phyloP scores from a whole-genome alignment of 1,140 invertebrate species.

The Cotesia vestalis region DNA sequence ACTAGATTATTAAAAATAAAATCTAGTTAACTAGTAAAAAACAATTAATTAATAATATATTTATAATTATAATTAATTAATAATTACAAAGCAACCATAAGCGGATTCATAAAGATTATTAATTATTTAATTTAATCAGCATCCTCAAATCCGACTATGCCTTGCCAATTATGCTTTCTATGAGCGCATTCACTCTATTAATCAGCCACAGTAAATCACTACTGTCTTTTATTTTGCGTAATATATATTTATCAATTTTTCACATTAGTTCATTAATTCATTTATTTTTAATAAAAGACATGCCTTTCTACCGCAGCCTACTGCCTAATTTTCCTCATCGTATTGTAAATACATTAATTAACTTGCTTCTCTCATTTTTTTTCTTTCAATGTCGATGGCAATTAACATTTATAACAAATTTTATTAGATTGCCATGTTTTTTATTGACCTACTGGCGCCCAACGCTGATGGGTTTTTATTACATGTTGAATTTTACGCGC shows the following conservation, averaged over 20 bases:
- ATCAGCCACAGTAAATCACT: conserved; percentile 59
- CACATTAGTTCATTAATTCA: conserved; percentile 29
- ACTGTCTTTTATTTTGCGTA: conserved; percentile 55
- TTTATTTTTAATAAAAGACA: conserved; percentile 59
- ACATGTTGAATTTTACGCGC: too few species aligned
- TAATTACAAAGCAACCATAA: neutral
- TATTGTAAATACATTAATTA: conserved; percentile 50
- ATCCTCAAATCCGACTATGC: conserved; percentile 29
- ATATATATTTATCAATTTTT: conserved; percentile 51
- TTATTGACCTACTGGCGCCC: too few species aligned
- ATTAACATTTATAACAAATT: too few species aligned
- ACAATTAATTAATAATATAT: neutral
- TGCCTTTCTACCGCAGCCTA: conserved; percentile 62
- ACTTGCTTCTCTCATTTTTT: too few species aligned
- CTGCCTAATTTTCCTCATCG: conserved; percentile 48
- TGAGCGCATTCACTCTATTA: conserved; percentile 53
- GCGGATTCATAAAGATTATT: neutral
- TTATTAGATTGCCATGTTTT: conserved; percentile 45
- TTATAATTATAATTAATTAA: too few species aligned
- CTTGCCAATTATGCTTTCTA: conserved; percentile 51
- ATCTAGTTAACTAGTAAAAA: neutral
- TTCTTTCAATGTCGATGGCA: too few species aligned
- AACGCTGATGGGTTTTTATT: conserved; percentile 29
- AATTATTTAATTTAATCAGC: neutral
- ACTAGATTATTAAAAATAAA: too few species aligned